phyloP scores from a whole-genome alignment of 1,140 invertebrate species.

The Conus betulinus region DNA sequence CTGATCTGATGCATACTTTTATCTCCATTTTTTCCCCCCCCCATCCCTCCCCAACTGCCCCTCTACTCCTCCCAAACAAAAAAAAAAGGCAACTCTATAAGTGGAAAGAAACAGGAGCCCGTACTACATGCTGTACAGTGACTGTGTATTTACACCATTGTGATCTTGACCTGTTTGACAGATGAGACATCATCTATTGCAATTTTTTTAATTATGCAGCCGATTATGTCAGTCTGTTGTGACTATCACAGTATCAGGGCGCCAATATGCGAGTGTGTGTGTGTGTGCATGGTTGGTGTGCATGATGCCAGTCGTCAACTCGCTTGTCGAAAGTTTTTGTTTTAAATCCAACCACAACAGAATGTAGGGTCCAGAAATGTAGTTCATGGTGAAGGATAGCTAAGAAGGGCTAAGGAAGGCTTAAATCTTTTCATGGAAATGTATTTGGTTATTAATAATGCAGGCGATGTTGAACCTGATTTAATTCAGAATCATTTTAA shows the following conservation, averaged over 20 bases:
- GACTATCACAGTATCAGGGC: constrained; percentile 18
- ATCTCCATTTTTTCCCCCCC: not conserved
- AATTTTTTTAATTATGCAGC: constrained; percentile 13
- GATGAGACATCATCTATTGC: constrained; percentile 20
- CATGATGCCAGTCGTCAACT: too few species aligned
- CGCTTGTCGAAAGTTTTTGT: too few species aligned
- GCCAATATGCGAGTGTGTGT: not conserved
- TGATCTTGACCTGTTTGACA: not conserved
- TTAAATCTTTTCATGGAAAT: too few species aligned
- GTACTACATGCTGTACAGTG: not conserved
- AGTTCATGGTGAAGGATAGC: too few species aligned
- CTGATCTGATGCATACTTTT: not conserved
- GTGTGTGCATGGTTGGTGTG: not conserved
- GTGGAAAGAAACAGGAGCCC: not conserved
- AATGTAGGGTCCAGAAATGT: too few species aligned
- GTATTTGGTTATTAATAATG: too few species aligned
- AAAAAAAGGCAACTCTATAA: not conserved
- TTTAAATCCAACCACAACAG: not conserved
- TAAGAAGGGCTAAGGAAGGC: too few species aligned
- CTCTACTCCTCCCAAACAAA: not conserved
- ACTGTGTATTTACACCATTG: not conserved
- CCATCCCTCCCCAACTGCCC: not conserved
- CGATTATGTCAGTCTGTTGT: not conserved
- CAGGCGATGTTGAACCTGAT: too few species aligned
- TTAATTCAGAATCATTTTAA: too few species aligned